Evolutionary conservation across 2,888 invertebrate species (phyloP).

Genomic region (Pammene fasciana): DNA sequence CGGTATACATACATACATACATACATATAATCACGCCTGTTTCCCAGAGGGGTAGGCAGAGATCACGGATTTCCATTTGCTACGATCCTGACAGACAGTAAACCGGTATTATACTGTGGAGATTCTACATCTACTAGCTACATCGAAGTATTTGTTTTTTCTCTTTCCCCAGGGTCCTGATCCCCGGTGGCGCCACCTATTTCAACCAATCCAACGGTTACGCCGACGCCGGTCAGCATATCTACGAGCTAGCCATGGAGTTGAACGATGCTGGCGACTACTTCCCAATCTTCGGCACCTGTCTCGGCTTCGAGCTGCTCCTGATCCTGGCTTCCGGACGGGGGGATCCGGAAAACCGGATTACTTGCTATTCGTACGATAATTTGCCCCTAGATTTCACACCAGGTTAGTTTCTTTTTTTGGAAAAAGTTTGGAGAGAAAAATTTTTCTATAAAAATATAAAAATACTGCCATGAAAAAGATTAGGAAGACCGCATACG

Average conservation of each 20-base stretch:
- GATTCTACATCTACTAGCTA: too few species aligned
- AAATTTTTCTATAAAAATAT: too few species aligned
- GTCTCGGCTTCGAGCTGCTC: conserved; percentile 93
- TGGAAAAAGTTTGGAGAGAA: too few species aligned
- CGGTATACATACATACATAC: too few species aligned
- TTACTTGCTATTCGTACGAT: conserved; percentile 84
- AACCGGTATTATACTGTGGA: too few species aligned
- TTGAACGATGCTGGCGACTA: conserved; percentile 87
- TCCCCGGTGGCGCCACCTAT: conserved; percentile 91
- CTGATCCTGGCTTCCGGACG: conserved; percentile 84
- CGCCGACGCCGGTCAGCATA: conserved; percentile 88
- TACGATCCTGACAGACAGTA: too few species aligned
- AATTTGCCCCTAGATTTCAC: conserved; percentile 87
- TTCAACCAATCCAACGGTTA: conserved; percentile 88
- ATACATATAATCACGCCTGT: too few species aligned
- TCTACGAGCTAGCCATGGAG: conserved; percentile 86
- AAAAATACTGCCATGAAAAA: too few species aligned
- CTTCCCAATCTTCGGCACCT: conserved; percentile 95
- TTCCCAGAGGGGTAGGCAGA: too few species aligned
- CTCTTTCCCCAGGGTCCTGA: conserved; percentile 84
- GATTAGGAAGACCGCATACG: too few species aligned
- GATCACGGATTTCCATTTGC: too few species aligned
- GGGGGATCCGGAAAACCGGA: conserved; percentile 82
- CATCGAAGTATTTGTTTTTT: too few species aligned
- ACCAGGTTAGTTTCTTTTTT: conserved; percentile 80